phyloP scores from a whole-genome alignment of 2,888 invertebrate genomes.

The Parnassius mnemosyne region DNA sequence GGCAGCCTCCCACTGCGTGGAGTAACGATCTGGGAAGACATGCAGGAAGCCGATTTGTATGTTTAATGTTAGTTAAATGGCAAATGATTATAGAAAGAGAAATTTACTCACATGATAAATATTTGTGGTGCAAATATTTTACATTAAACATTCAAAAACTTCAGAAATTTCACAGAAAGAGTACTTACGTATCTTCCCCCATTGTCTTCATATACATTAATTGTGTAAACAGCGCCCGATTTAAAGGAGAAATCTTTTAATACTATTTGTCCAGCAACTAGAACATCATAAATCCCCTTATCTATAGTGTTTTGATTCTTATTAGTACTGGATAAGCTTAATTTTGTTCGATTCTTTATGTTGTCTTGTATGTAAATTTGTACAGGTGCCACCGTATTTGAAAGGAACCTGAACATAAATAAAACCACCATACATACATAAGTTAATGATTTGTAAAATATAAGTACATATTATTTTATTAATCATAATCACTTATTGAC shows the following conservation, averaged over 20 bases:
- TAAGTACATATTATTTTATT: no score
- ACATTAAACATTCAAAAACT: no score
- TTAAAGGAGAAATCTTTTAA: constrained; percentile 57
- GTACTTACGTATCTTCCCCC: constrained; percentile 55
- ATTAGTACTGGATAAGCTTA: constrained; percentile 46
- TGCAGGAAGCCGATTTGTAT: no score
- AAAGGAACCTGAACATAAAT: constrained; percentile 57
- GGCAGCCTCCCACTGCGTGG: no score
- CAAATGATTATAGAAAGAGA: no score
- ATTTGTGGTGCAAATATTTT: no score
- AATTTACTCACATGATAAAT: no score
- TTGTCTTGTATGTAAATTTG: constrained; percentile 46
- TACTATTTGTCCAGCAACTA: constrained; percentile 50
- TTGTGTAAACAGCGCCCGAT: constrained; percentile 84
- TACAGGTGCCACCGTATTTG: constrained; percentile 47
- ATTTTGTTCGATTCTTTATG: constrained; percentile 47
- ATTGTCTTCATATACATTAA: constrained; percentile 65
- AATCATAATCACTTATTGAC: no score
- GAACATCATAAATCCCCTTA: constrained; percentile 60
- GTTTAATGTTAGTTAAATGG: no score
- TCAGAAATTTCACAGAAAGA: no score
- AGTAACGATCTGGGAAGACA: no score
- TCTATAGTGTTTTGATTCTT: constrained; percentile 44
- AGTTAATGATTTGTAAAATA: no score
- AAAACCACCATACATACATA: constrained; percentile 29